Evolutionary conservation across 2,888 invertebrate genomes (phyloP).

Genomic region (Adelognathus sp.): DNA sequence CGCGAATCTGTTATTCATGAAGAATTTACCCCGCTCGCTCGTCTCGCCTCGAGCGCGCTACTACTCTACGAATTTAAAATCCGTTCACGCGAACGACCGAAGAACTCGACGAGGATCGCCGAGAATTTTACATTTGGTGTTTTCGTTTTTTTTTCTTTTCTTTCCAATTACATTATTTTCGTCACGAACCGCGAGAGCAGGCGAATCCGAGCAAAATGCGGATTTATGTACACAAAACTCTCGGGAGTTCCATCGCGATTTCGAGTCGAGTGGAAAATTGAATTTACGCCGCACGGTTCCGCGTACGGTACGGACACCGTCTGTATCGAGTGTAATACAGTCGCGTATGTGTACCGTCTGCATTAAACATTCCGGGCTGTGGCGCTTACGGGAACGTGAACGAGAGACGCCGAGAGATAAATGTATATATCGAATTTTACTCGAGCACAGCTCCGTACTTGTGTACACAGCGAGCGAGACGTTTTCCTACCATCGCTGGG

Average conservation of each 20-base stretch:
- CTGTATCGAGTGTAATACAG: neutral
- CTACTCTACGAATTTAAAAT: slow-evolving; percentile 34
- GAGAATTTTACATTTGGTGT: neutral
- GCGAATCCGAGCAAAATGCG: neutral
- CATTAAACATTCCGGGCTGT: slow-evolving; percentile 31
- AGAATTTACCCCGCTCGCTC: slow-evolving; percentile 6
- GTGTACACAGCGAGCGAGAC: neutral
- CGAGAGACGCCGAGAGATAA: slow-evolving; percentile 23
- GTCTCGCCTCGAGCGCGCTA: slow-evolving; percentile 27
- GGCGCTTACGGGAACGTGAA: neutral
- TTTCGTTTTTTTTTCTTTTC: neutral
- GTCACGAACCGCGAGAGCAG: neutral
- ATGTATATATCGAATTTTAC: slow-evolving; percentile 34
- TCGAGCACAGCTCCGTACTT: neutral
- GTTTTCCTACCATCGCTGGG: neutral
- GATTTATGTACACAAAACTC: neutral
- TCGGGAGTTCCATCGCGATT: slow-evolving; percentile 6
- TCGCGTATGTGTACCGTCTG: neutral
- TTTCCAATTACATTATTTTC: slow-evolving; percentile 26
- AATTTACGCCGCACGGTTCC: slow-evolving; percentile 36
- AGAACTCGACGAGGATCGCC: neutral
- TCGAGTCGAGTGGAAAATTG: slow-evolving; percentile 51
- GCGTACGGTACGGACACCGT: neutral
- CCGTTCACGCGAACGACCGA: neutral
- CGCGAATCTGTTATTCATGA: slow-evolving; percentile 40